A percentile compares a stretch with the other conserved stretches of the same genome.
phyloP scores from a whole-genome alignment of 2,797 vertebrate species.

The Argentina silus region DNA sequence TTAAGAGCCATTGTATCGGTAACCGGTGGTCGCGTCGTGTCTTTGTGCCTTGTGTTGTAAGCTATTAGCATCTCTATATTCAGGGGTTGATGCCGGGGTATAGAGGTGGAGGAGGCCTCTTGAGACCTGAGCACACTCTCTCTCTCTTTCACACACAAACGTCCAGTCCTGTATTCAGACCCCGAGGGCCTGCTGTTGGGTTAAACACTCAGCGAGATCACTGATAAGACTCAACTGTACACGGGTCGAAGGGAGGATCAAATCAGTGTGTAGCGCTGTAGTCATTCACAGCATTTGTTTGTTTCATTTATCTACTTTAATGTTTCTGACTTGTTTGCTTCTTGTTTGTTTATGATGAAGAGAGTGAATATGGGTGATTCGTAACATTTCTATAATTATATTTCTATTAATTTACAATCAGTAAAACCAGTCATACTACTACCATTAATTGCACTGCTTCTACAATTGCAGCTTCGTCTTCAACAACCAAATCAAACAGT shows the following conservation, averaged over 20 bases:
- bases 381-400: neutral
- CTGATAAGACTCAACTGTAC: constrained; percentile 20
- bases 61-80: constrained; percentile 87
- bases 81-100: constrained; percentile 62
- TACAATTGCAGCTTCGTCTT: neutral
- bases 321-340: neutral
- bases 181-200: constrained; percentile 62
- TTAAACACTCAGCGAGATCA: constrained; percentile 33
- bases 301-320: neutral
- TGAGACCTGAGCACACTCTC: constrained; percentile 51
- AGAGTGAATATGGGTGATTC: neutral
- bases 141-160: constrained; percentile 55
- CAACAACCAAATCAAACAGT: neutral
- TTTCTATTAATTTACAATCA: neutral
- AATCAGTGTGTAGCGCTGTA: neutral
- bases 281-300: neutral
- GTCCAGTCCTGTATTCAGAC: constrained; percentile 47
- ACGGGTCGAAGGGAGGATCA: neutral
- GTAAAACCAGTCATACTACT: neutral
- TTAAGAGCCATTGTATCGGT: constrained; percentile 76
- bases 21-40: constrained; percentile 61
- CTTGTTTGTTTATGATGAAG: neutral
- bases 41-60: constrained; percentile 80
- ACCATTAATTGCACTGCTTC: neutral
- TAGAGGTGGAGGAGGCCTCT: constrained; percentile 70